Percentiles rank a stretch among this genome's conserved stretches.
These are phyloP conservation scores for Drosophila antonietae DNA, from an alignment of 2,888 invertebrate species.

Conservation along the genomic window DNA sequence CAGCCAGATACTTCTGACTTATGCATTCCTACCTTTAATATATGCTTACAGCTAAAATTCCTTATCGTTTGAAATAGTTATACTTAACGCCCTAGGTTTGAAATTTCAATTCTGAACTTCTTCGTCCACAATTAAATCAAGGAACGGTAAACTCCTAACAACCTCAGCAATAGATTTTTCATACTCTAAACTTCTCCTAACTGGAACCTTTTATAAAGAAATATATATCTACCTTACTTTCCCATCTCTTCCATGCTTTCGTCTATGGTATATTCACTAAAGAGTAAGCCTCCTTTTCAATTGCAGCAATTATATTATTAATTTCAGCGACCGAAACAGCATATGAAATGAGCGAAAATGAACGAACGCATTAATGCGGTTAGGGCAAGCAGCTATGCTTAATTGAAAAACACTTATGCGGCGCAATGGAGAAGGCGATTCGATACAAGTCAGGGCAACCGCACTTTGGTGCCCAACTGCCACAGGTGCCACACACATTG, in stretches of 20 bases:
- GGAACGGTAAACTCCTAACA: background rate
- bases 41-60: background rate
- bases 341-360: conserved; percentile 57
- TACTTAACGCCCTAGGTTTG: background rate
- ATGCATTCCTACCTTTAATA: background rate
- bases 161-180: background rate
- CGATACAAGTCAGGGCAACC: conserved; percentile 54
- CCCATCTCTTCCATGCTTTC: background rate
- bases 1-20: background rate
- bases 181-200: background rate
- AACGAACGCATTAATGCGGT: conserved; percentile 20
- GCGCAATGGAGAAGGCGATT: conserved; percentile 32
- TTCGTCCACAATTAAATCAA: background rate
- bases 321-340: conserved; percentile 51
- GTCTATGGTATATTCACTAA: background rate
- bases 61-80: background rate
- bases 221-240: background rate
- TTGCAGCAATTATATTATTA: conserved; percentile 8
- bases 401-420: conserved; percentile 74
- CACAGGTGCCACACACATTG: background rate
- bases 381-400: conserved; percentile 40
- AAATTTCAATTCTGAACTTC: background rate
- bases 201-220: background rate
- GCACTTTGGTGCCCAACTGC: conserved; percentile 33
- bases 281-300: background rate